Conservation (phyloP, 2,113 vertebrate genomes). For the Istiophorus platypterus region DNA sequence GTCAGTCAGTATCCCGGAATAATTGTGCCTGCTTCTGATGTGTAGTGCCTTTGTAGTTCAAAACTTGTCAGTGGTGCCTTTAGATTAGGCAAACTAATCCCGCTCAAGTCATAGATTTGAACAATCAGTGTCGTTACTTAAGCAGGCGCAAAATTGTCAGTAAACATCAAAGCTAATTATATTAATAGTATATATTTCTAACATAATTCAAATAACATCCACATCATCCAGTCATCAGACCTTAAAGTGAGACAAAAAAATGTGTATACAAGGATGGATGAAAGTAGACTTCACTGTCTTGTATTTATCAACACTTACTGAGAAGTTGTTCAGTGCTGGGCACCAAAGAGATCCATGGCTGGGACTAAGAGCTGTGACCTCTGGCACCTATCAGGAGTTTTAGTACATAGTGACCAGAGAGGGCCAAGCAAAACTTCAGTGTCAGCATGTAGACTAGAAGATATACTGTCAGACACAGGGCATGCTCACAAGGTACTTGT, state of each 20-base stretch:
- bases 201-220: not conserved
- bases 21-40: not conserved
- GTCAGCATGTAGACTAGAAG: slow-evolving; percentile 10
- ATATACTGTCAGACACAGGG: slow-evolving; percentile 5
- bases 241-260: not conserved
- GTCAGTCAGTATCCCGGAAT: slow-evolving; percentile 22
- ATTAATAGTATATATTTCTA: not conserved
- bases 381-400: slow-evolving; percentile 27
- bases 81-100: not conserved
- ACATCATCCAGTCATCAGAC: not conserved
- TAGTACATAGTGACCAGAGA: slow-evolving; percentile 31
- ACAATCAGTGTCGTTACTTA: not conserved
- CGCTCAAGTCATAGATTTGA: not conserved
- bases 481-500: slow-evolving; percentile 5
- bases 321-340: not conserved
- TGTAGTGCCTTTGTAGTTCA: not conserved
- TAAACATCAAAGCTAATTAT: not conserved
- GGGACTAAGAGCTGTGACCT: slow-evolving; percentile 24
- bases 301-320: not conserved
- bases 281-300: not conserved
- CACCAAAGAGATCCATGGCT: slow-evolving; percentile 21
- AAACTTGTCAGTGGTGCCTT: not conserved
- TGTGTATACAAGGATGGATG: not conserved
- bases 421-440: slow-evolving; percentile 30
- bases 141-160: not conserved